These are phyloP conservation scores for Melieria picta DNA, from an alignment of 2,888 invertebrate genomes.

Conservation along the genomic window DNA sequence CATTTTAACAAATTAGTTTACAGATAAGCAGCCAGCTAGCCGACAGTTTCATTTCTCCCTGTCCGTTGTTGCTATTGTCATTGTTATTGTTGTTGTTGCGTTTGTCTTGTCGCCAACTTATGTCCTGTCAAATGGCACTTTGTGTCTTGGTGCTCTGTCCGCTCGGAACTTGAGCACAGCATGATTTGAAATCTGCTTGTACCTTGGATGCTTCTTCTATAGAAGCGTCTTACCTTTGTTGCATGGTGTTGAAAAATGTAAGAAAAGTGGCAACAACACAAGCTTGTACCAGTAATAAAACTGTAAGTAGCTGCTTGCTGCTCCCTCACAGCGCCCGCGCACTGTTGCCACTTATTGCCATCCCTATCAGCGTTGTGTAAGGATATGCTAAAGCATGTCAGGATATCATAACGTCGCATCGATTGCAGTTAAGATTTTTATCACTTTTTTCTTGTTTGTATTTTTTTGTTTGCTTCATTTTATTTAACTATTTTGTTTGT, in stretches of 20 bases:
- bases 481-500: not conserved
- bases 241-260: too few relatives aligned
- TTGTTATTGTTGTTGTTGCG: not conserved
- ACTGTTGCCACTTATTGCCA: not conserved
- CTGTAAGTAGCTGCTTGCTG: not conserved
- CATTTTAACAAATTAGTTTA: slow-evolving; percentile 59
- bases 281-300: not conserved
- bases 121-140: slow-evolving; percentile 17
- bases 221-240: slow-evolving; percentile 7
- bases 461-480: not conserved
- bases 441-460: slow-evolving; percentile 11
- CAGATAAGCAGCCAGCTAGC: slow-evolving; percentile 44
- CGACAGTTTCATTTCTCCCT: too few relatives aligned
- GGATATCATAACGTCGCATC: slow-evolving; percentile 39
- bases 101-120: slow-evolving; percentile 1
- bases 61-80: too few relatives aligned
- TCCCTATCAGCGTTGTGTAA: slow-evolving; percentile 12
- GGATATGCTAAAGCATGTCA: slow-evolving; percentile 33
- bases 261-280: not conserved
- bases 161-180: too few relatives aligned
- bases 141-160: not conserved
- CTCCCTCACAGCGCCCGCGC: not conserved
- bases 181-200: too few relatives aligned
- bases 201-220: not conserved
- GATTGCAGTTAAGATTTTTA: slow-evolving; percentile 38